Base-by-base conservation (phyloP, 2,113 vertebrate genomes). In the Corythaeola cristata region DNA sequence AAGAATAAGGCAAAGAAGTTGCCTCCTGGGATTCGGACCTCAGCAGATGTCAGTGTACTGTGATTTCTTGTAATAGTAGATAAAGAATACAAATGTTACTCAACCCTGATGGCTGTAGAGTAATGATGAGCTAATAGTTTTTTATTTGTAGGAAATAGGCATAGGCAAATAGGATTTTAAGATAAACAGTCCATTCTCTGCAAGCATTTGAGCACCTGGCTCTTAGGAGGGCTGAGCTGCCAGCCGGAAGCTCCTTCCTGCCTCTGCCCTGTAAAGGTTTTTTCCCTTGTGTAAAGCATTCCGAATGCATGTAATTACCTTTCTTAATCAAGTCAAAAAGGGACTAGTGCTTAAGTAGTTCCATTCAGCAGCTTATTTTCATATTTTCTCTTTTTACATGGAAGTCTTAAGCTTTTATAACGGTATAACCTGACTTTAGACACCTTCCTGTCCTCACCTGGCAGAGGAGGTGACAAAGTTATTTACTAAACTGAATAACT, bases 271-370 rank as follows among this genome's bases (percentile, higher is more conserved):
- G 62, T 41, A 5, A 74, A 78, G 44, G 24, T 37, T 44, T 81
- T 90, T 62, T 44, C 22, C 22, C 62, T 81, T 68, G 35, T 11
- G 4, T 63, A 86, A 91, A 85, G 59, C 35, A 47, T 91, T 95
- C 49, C 5, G 11, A 89, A 85, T 50, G n/a, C 71, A 49, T 24
- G 26, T 44, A 79, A 90, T 87, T 94, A 72, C 35, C 35, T 87
- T 89, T 81, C 26, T 44, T 45, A 96, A 96, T 94, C 68, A 93
- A 93, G 83, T 84, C 9, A 91, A 95, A 95, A 89, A 41, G 45
- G 11, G 58, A 22, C 19, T 85, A 64, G 58, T 75, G 44, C 60
- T 93, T 95, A 87, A 95, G 73, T 52, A 92, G 69, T 56, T 84
- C 64, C 11, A 56, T 90, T 85, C 55, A 84, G 50, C 22, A 19